Percentiles rank a stretch among this genome's conserved stretches.
Conservation (phyloP, 2,797 vertebrate species). For the Sebastes minor region DNA sequence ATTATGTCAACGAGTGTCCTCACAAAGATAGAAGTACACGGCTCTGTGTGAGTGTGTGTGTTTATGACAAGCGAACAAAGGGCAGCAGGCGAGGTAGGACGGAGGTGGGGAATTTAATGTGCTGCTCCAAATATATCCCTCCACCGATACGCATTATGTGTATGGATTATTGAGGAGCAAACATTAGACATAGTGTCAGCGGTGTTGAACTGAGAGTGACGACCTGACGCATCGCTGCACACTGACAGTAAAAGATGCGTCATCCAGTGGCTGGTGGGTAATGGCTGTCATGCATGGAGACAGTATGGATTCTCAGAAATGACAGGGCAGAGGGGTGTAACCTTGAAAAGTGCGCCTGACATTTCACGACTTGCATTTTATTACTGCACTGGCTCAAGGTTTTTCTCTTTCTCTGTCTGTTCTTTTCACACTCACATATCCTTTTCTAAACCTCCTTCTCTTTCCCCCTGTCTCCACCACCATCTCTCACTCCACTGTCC, state of each 20-base stretch:
- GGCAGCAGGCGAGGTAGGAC: background rate
- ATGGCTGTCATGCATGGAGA: slow-evolving; percentile 15
- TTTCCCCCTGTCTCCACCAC: background rate
- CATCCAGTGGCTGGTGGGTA: slow-evolving; percentile 19
- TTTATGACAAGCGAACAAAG: background rate
- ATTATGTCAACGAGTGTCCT: too few species aligned
- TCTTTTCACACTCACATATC: background rate
- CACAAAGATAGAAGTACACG: background rate
- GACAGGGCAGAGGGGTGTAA: slow-evolving; percentile 29
- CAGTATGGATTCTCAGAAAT: slow-evolving; percentile 49
- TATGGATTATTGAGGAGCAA: slow-evolving; percentile 25
- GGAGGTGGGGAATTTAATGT: background rate
- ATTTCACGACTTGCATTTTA: slow-evolving; percentile 19
- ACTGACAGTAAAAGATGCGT: background rate
- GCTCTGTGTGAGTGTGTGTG: background rate
- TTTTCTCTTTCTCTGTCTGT: background rate
- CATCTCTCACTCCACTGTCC: background rate
- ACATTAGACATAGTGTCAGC: background rate
- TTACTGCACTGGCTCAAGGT: slow-evolving; percentile 5
- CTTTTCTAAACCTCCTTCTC: background rate
- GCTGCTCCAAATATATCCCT: background rate
- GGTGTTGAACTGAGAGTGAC: background rate
- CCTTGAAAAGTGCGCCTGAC: slow-evolving; percentile 50
- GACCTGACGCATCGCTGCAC: background rate
- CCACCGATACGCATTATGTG: background rate